Evolutionary conservation across 2,888 invertebrate genomes (phyloP).

Genomic region (Peribatodes rhomboidaria): DNA sequence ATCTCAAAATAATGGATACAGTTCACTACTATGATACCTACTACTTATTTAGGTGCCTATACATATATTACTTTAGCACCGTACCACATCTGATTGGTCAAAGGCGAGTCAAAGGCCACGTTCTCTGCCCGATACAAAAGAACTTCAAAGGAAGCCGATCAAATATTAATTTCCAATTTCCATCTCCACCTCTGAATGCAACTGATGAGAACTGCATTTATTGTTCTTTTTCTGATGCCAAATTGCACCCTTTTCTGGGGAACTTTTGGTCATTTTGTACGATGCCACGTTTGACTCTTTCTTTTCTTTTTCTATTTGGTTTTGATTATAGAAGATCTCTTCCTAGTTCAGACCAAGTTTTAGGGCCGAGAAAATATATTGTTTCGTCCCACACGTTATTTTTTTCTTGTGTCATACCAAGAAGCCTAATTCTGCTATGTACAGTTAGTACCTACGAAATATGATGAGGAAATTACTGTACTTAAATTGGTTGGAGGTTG

Average conservation of each 20-base stretch:
- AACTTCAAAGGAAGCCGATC: constrained; percentile 48
- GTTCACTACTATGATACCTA: too few relatives aligned
- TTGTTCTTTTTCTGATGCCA: constrained; percentile 49
- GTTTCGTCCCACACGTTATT: too few relatives aligned
- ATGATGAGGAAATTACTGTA: too few relatives aligned
- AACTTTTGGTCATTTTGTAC: neutral
- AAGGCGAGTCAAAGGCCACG: constrained; percentile 51
- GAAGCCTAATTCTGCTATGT: too few relatives aligned
- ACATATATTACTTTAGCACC: too few relatives aligned
- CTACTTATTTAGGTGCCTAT: neutral
- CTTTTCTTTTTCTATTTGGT: neutral
- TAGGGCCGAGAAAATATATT: too few relatives aligned
- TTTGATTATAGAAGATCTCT: too few relatives aligned
- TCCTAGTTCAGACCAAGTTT: too few relatives aligned
- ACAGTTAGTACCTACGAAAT: too few relatives aligned
- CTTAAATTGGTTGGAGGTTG: too few relatives aligned
- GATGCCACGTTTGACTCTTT: neutral
- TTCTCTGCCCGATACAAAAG: constrained; percentile 49
- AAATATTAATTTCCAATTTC: constrained; percentile 76
- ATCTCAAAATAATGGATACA: too few relatives aligned
- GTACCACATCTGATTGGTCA: constrained; percentile 64
- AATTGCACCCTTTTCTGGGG: constrained; percentile 7
- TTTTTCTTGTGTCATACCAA: too few relatives aligned
- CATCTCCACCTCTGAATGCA: constrained; percentile 46
- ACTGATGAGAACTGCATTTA: constrained; percentile 40